Evolutionary conservation across 2,888 invertebrate genomes (phyloP), one percentile per base, ranked within the genome.

Genomic region (Meiosimyza decipiens): DNA sequence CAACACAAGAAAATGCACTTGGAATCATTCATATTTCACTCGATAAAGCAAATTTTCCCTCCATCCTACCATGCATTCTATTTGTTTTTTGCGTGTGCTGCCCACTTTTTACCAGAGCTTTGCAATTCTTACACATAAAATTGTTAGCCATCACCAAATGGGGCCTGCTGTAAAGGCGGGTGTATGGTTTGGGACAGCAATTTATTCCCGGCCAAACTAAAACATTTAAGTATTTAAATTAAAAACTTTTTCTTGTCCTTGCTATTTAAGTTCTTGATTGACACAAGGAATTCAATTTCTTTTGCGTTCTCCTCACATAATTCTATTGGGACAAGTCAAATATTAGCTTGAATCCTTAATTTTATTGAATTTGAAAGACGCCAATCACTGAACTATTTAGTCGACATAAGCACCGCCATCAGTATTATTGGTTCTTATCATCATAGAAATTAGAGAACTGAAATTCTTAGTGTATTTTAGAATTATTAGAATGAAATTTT

Each of bases 171-270:
- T 57, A 28, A 22, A 28, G 22, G 22, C 28, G 57, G 57, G 57
- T 57, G 57, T 13, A 15, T 55, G 28, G 28, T 28, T 9, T 47
- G 62, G 40, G 49, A 15, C 47, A 47, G 7, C 15, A 49, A 47
- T 49, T 40, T 47, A 12, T 49, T 63, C 47, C 47, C 63, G 11
- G 63, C 16, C 63, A 18, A 28, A 63, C 16, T 63, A 40, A 63
- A 63, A 63, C 18, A 63, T 63, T 47, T 16, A 63, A 63, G 63
- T 33, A 40, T 63, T 63, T 63, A 40, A 63, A 63, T 63, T 63
- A 63, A 63, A 33, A 63, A 40, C 40, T 63, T 40, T 49, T 40
- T 47, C 40, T 40, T 13, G 63, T 47, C 40, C 40, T 40, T 63
- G 63, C 63, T 63, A 3, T 11, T n/a, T 47, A 57, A 28, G 57